phyloP scores from a whole-genome alignment of 2,113 vertebrate genomes.

The Anolis carolinensis region DNA sequence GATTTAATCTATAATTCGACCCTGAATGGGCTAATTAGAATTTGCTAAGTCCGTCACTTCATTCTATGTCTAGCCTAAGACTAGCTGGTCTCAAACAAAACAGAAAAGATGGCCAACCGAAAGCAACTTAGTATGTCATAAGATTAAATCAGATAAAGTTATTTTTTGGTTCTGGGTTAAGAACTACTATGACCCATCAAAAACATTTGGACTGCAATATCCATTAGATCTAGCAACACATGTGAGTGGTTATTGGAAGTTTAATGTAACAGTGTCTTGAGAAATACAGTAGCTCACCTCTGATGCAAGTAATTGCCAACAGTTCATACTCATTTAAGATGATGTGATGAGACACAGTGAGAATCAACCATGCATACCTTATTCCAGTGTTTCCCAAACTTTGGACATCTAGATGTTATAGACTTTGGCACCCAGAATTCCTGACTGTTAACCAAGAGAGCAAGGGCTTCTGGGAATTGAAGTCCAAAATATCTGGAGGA shows the following conservation, averaged over 20 bases:
- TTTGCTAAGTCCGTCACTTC: not conserved
- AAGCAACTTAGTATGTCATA: not conserved
- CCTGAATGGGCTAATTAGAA: not conserved
- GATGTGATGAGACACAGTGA: not conserved
- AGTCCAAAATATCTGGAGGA: too few relatives aligned
- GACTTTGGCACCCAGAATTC: too few relatives aligned
- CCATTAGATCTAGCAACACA: not conserved
- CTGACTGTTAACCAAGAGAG: too few relatives aligned
- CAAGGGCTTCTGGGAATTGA: too few relatives aligned
- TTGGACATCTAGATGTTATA: too few relatives aligned
- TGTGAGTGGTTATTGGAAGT: too few relatives aligned
- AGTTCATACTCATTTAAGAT: not conserved
- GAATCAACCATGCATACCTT: not conserved
- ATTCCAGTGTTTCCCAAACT: not conserved
- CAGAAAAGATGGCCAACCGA: not conserved
- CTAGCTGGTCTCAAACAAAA: not conserved
- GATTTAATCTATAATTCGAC: not conserved
- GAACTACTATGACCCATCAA: too few relatives aligned
- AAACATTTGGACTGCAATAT: not conserved
- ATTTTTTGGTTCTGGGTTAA: not conserved
- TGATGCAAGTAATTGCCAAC: not conserved
- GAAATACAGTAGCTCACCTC: not conserved
- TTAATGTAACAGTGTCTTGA: too few relatives aligned
- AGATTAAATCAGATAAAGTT: too few relatives aligned
- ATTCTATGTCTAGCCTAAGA: not conserved